Evolutionary conservation across 2,797 vertebrate genomes (phyloP).

Genomic region (Paguma larvata): DNA sequence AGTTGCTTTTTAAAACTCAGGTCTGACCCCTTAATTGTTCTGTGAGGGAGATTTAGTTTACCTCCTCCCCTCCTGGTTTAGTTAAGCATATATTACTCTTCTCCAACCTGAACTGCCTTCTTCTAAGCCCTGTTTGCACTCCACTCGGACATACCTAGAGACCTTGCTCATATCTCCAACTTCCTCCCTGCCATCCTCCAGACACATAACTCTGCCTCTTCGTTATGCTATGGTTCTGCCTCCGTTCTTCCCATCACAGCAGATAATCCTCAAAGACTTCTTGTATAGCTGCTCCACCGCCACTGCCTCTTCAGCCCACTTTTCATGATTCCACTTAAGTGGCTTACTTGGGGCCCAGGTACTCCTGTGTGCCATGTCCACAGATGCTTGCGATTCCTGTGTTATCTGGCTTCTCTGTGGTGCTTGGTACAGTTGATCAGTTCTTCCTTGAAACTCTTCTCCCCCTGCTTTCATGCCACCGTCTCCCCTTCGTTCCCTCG

Average conservation of each 20-base stretch:
- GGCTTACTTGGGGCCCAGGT: neutral
- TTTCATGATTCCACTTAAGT: neutral
- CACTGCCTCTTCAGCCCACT: neutral
- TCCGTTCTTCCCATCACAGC: neutral
- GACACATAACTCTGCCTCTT: neutral
- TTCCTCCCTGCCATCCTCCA: accelerated
- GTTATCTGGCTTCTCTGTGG: neutral
- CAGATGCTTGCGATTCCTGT: too few species aligned
- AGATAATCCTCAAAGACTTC: neutral
- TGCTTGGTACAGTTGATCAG: neutral
- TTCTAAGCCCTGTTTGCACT: neutral
- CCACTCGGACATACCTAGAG: neutral
- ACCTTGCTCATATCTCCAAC: too few species aligned
- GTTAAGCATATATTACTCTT: neutral
- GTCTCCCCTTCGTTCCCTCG: neutral
- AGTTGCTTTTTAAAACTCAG: neutral
- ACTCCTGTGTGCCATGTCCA: too few species aligned
- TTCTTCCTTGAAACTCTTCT: neutral
- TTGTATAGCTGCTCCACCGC: neutral
- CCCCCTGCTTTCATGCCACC: neutral
- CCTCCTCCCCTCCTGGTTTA: neutral
- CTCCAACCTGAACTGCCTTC: neutral
- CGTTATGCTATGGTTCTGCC: neutral
- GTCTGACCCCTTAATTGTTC: neutral
- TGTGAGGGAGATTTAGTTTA: neutral